A percentile compares a stretch with the other conserved stretches of the same genome.
Evolutionary conservation across 2,797 vertebrate genomes (phyloP).

Genomic region (Dryobates pubescens): DNA sequence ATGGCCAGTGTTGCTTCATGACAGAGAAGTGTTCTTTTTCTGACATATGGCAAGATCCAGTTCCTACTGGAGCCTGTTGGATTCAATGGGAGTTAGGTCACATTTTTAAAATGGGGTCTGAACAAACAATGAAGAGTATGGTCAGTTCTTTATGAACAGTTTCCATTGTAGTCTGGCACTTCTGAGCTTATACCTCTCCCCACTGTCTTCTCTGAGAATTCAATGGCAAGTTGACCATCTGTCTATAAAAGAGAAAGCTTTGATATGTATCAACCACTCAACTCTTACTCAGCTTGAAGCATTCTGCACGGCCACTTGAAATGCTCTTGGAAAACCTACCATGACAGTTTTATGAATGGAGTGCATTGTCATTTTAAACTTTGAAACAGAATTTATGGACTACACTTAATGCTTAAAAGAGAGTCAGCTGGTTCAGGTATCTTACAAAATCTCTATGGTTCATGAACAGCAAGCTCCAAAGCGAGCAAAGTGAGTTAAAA

Average conservation of each 20-base stretch:
- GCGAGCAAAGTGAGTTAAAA: background rate
- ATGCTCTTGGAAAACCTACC: constrained; percentile 31
- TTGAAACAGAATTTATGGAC: constrained; percentile 42
- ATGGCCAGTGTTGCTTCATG: background rate
- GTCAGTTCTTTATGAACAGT: background rate
- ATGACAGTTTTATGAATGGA: constrained; percentile 52
- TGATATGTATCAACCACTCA: constrained; percentile 11
- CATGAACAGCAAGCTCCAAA: background rate
- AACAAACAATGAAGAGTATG: background rate
- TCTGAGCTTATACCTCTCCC: background rate
- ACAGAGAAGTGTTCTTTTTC: background rate
- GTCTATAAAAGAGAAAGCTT: constrained; percentile 30
- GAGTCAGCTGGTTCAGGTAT: background rate
- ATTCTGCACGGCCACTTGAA: constrained; percentile 33
- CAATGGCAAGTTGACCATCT: constrained; percentile 14
- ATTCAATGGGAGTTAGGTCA: background rate
- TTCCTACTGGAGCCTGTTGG: background rate
- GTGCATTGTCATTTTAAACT: constrained; percentile 38
- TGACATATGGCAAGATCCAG: background rate
- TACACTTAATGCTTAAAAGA: constrained; percentile 4
- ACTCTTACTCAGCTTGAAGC: constrained; percentile 37
- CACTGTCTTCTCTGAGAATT: rapidly evolving
- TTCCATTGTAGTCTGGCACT: background rate
- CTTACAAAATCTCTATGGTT: background rate
- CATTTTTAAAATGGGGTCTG: background rate